Evolutionary conservation across 2,797 vertebrate species (phyloP).

Genomic region (Poecilia wingei): DNA sequence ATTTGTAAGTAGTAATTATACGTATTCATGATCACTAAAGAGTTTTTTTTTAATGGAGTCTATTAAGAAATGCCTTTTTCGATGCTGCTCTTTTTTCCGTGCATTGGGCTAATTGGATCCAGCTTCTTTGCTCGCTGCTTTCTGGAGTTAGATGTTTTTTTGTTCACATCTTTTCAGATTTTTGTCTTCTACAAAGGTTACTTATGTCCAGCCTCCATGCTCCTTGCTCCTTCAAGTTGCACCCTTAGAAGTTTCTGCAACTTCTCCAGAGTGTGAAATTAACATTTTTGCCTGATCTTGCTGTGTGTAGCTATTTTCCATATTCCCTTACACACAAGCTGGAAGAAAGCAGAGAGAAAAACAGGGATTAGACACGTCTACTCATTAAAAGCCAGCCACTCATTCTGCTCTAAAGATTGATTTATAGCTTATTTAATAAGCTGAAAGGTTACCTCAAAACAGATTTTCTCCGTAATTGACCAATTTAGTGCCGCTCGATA

Average conservation of each 20-base stretch:
- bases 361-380: constrained; percentile 49
- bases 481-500: constrained; percentile 72
- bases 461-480: constrained; percentile 79
- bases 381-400: constrained; percentile 66
- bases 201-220: constrained; percentile 26
- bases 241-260: constrained; percentile 27
- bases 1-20: constrained; percentile 75
- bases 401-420: constrained; percentile 73
- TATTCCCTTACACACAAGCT: constrained; percentile 5
- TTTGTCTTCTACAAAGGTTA: constrained; percentile 40
- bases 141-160: constrained; percentile 60
- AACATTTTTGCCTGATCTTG: neutral
- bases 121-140: constrained; percentile 38
- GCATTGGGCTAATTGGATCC: constrained; percentile 72
- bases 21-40: constrained; percentile 73
- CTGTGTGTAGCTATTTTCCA: neutral
- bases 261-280: constrained; percentile 9
- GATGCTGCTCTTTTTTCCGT: constrained; percentile 58
- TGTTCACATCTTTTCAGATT: constrained; percentile 31
- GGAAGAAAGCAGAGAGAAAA: constrained; percentile 29
- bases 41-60: constrained; percentile 53
- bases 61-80: constrained; percentile 65
- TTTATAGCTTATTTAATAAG: constrained; percentile 79
- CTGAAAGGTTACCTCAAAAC: constrained; percentile 79
- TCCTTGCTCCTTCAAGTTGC: constrained; percentile 20